Evolutionary conservation across 1,140 invertebrate species (phyloP).

Genomic region (Babylonia areolata): DNA sequence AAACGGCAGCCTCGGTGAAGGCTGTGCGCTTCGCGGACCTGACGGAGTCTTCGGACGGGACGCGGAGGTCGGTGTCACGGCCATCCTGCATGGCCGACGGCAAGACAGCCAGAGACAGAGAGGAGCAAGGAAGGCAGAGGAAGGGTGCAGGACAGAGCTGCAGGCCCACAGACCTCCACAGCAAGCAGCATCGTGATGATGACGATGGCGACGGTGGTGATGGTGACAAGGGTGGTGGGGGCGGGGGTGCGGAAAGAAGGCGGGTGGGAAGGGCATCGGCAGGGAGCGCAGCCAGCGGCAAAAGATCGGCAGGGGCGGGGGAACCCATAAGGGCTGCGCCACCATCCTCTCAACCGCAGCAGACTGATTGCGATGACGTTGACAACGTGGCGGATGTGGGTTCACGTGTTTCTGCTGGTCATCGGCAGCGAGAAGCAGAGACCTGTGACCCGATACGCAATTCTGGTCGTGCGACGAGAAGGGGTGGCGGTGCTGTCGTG

Average conservation of each 20-base stretch:
- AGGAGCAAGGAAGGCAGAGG: not conserved
- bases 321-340: not conserved
- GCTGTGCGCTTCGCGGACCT: conserved; percentile 8
- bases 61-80: not conserved
- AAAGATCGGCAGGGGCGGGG: not conserved
- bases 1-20: not conserved
- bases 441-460: no score
- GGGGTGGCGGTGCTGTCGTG: not conserved
- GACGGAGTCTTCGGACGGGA: not conserved
- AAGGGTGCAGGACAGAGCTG: not conserved
- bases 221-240: not conserved
- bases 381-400: no score
- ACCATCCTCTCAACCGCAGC: not conserved
- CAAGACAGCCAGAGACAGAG: not conserved
- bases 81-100: not conserved
- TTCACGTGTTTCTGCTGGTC: no score
- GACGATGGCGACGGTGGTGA: not conserved
- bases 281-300: not conserved
- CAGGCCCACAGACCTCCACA: not conserved
- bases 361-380: not conserved
- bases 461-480: no score
- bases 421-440: no score
- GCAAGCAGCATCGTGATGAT: not conserved
- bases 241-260: not conserved
- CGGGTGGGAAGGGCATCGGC: not conserved